These are phyloP conservation scores for Lampropteryx suffumata DNA, from an alignment of 2,888 invertebrate species.

Conservation along the genomic window DNA sequence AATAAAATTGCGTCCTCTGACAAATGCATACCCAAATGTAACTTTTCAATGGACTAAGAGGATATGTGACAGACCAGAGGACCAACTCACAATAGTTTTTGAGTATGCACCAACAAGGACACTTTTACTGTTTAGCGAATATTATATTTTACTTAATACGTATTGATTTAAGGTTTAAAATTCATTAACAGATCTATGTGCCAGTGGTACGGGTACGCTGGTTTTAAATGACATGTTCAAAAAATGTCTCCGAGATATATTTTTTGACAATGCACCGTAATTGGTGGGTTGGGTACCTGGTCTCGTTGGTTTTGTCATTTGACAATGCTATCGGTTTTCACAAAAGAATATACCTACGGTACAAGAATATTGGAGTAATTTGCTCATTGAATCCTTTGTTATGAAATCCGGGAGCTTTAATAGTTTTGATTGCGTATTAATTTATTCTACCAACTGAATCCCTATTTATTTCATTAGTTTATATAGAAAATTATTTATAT, in stretches of 20 bases:
- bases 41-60: too few species aligned
- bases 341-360: slow-evolving; percentile 61
- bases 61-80: slow-evolving; percentile 80
- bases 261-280: slow-evolving; percentile 74
- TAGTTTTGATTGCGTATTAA: slow-evolving; percentile 38
- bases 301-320: slow-evolving; percentile 69
- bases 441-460: slow-evolving; percentile 6
- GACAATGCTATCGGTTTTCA: slow-evolving; percentile 67
- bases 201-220: slow-evolving; percentile 20
- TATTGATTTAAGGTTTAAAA: slow-evolving; percentile 38
- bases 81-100: slow-evolving; percentile 71
- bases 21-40: too few species aligned
- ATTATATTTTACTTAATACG: neutral
- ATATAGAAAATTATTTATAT: too few species aligned
- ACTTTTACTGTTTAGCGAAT: slow-evolving; percentile 13
- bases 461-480: too few species aligned
- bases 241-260: slow-evolving; percentile 76
- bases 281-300: slow-evolving; percentile 83
- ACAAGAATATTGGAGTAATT: slow-evolving; percentile 71
- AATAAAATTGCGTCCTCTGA: too few species aligned
- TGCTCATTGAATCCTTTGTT: slow-evolving; percentile 57
- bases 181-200: slow-evolving; percentile 26
- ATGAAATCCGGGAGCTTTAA: slow-evolving; percentile 49
- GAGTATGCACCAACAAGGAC: slow-evolving; percentile 52
- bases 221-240: slow-evolving; percentile 75